Conservation (phyloP, 2,888 invertebrate species). For the Caprella mutica region DNA sequence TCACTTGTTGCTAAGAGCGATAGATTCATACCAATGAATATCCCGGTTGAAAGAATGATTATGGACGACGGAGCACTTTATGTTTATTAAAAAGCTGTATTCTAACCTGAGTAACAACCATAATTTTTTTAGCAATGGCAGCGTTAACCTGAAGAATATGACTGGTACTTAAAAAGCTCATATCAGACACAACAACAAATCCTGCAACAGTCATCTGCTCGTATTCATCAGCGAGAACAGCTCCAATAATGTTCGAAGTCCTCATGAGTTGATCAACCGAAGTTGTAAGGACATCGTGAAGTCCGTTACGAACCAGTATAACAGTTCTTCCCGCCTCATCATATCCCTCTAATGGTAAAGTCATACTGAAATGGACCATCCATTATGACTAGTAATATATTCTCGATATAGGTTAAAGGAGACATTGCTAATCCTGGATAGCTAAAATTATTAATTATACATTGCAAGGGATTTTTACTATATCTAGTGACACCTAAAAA, state of each 20-base stretch:
- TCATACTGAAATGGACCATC: constrained; percentile 23
- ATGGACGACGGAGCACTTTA: too few species aligned
- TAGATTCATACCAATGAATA: too few species aligned
- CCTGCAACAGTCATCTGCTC: constrained; percentile 43
- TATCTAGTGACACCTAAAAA: too few species aligned
- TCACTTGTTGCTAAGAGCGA: too few species aligned
- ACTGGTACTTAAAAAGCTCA: constrained; percentile 47
- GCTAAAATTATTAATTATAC: not conserved
- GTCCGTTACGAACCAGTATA: constrained; percentile 47
- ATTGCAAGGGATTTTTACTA: not conserved
- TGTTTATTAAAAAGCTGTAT: too few species aligned
- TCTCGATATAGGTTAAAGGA: not conserved
- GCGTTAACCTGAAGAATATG: constrained; percentile 51
- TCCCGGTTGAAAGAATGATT: too few species aligned
- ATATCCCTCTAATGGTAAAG: constrained; percentile 36
- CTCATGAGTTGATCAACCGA: constrained; percentile 29
- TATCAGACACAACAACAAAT: constrained; percentile 48
- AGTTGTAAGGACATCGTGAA: constrained; percentile 42
- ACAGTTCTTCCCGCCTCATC: constrained; percentile 45
- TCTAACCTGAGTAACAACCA: constrained; percentile 41
- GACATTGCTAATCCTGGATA: not conserved
- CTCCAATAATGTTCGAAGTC: constrained; percentile 18
- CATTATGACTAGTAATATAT: not conserved
- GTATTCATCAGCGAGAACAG: constrained; percentile 50
- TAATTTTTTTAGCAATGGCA: constrained; percentile 49